Conservation (phyloP, 1,140 invertebrate species). For the Solen grandis region DNA sequence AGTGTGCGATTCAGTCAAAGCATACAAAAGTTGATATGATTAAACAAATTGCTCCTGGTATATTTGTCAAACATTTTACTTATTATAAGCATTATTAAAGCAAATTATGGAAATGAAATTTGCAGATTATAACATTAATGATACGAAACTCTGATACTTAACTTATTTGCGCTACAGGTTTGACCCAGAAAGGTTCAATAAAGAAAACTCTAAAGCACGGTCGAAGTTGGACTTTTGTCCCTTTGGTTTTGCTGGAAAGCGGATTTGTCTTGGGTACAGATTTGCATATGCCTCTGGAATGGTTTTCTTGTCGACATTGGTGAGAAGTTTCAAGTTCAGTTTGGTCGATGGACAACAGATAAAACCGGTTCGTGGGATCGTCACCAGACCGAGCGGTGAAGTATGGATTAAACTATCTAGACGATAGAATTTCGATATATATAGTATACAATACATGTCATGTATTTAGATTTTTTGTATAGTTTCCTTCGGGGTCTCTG, state of each 20-base stretch:
- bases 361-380: constrained; percentile 68
- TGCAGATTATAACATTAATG: neutral
- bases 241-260: constrained; percentile 78
- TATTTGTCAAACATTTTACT: neutral
- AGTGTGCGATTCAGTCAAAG: too few species aligned
- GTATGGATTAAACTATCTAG: constrained; percentile 78
- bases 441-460: too few species aligned
- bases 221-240: constrained; percentile 67
- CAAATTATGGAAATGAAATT: too few species aligned
- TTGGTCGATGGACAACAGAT: constrained; percentile 72
- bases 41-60: neutral
- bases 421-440: too few species aligned
- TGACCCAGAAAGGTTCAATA: constrained; percentile 76
- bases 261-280: constrained; percentile 70
- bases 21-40: too few species aligned
- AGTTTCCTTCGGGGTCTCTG: too few species aligned
- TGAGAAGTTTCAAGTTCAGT: constrained; percentile 65
- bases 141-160: neutral
- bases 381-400: constrained; percentile 74
- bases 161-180: too few species aligned
- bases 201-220: constrained; percentile 58
- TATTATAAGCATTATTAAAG: neutral
- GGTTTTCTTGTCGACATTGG: constrained; percentile 58
- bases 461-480: too few species aligned
- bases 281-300: constrained; percentile 63